Evolutionary conservation across 2,888 invertebrate genomes (phyloP), one percentile per base, ranked within the genome.

Genomic region (Ormyrus nitidulus): DNA sequence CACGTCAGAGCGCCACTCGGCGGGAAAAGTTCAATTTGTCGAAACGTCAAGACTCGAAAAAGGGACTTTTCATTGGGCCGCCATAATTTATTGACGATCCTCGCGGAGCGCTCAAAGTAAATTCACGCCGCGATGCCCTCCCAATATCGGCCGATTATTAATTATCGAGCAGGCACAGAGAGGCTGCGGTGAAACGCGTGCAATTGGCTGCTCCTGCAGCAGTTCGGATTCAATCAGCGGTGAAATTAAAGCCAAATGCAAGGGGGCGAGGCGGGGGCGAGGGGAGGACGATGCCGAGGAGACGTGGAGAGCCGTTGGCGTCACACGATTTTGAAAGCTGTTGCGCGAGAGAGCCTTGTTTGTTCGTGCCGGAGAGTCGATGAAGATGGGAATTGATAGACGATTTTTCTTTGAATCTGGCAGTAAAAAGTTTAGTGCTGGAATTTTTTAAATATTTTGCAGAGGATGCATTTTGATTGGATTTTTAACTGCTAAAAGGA

Each of bases 161-260:
- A 64, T 73, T 73, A 65, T 65, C 64, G 48, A 65, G 19, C 9
- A 7, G 53, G 81, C 68, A 80, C 58, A n/a, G 48, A 13, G 59
- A 0, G 1, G 10, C 19, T 19, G 19, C 19, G 1, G 19, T 19
- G 19, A 19, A 44, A 13, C 51, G 65, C 56, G 74, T 71, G 72
- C 71, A 62, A 80, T 78, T 72, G 75, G 70, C 83, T 77, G 70
- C 83, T 83, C 83, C 19, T 19, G 19, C 83, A 83, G 82, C 84
- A 62, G 79, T 77, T 82, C 34, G 81, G 81, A 84, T 85, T 82
- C 85, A 85, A 84, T 85, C 86, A 85, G 80, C 83, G 80, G 74
- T 81, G 83, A 84, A 85, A 85, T 85, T 85, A 83, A 82, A 84
- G 74, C 77, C 74, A 79, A 79, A 79, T 70, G 62, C 69, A 65